phyloP scores from a whole-genome alignment of 2,113 vertebrate species.

The Potamarius usumacintae region DNA sequence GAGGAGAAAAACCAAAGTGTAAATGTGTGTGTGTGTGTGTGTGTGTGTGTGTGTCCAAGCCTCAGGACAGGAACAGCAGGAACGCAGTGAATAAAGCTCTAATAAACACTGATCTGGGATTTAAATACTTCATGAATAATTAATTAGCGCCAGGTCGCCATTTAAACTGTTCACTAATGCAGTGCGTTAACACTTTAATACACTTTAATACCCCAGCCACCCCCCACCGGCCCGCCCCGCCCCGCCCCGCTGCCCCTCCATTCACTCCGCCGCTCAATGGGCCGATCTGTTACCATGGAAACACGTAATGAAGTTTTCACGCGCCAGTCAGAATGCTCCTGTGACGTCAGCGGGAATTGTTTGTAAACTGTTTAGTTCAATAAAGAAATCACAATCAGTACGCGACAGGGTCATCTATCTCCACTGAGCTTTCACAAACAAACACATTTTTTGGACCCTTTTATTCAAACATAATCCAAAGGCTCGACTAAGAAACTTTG shows the following conservation, averaged over 20 bases:
- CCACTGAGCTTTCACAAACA: not conserved
- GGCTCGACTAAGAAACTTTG: not conserved
- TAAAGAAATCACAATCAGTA: not conserved
- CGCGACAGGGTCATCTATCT: not conserved
- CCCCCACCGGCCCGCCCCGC: not conserved
- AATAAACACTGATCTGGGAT: not conserved
- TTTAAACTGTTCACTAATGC: not conserved
- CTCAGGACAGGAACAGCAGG: not conserved
- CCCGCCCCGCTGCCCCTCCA: not conserved
- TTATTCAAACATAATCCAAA: not conserved
- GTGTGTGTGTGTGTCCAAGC: too few relatives aligned
- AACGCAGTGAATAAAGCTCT: not conserved
- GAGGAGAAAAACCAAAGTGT: too few relatives aligned
- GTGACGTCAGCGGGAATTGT: slow-evolving; percentile 8
- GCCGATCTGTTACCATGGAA: slow-evolving; percentile 1
- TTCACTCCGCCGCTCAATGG: not conserved
- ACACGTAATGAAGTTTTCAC: slow-evolving; percentile 25
- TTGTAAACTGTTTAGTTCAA: not conserved
- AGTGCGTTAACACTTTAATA: not conserved
- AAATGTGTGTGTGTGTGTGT: too few relatives aligned
- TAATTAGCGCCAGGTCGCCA: not conserved
- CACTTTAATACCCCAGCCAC: too few relatives aligned
- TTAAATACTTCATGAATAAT: not conserved
- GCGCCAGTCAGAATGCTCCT: not conserved
- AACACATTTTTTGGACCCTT: too few relatives aligned